A percentile compares a stretch with the other conserved stretches of the same genome.
phyloP scores from a whole-genome alignment of 2,888 invertebrate genomes.

The Acrobasis repandana region DNA sequence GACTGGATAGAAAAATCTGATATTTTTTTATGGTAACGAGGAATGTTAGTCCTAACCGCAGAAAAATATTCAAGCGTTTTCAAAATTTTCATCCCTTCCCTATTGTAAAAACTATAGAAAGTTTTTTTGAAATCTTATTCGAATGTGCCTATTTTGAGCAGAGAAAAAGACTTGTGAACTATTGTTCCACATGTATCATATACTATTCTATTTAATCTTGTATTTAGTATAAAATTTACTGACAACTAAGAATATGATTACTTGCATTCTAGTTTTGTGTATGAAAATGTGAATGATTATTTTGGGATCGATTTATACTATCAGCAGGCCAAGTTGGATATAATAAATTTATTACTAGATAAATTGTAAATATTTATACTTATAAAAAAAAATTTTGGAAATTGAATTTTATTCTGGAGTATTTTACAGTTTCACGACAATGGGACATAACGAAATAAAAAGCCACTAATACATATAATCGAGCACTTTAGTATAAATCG shows the following conservation, averaged over 20 bases:
- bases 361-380: too few relatives aligned
- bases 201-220: slow-evolving; percentile 1
- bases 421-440: not conserved
- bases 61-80: too few relatives aligned
- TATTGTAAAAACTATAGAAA: too few relatives aligned
- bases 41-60: too few relatives aligned
- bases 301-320: slow-evolving; percentile 13
- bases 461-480: not conserved
- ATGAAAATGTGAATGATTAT: slow-evolving; percentile 3
- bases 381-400: too few relatives aligned
- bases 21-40: too few relatives aligned
- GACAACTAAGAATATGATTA: slow-evolving; percentile 4
- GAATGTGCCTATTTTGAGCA: slow-evolving; percentile 2
- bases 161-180: not conserved
- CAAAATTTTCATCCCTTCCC: too few relatives aligned
- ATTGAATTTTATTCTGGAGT: too few relatives aligned
- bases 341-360: too few relatives aligned
- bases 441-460: not conserved
- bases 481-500: slow-evolving; percentile 15
- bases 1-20: too few relatives aligned
- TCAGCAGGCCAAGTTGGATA: not conserved
- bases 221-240: slow-evolving; percentile 5
- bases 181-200: not conserved
- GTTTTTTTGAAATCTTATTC: too few relatives aligned
- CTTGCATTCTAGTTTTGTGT: slow-evolving; percentile 10